Base-by-base conservation (phyloP, 2,888 invertebrate genomes). In the Agrochola lota region DNA sequence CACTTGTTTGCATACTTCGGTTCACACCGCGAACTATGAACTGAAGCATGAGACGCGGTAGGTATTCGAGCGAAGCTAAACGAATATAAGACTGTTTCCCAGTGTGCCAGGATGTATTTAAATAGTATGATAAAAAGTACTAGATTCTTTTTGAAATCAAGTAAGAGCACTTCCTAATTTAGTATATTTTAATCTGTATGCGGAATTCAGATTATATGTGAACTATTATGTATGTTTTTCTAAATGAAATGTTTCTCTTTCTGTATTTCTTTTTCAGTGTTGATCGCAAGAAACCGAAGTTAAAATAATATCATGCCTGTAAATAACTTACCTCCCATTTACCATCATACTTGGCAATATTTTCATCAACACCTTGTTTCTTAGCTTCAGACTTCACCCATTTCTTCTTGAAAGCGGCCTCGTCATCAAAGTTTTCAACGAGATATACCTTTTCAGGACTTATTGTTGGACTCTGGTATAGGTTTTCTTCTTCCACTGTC, bases 291-390 rank as follows among this genome's bases (percentile, higher is more conserved):
- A 49, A 68, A 67, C 12, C 49, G 6, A 12, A 49, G 9, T 30
- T 26, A 55, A 55, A 8, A 55, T 23, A 23, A 23, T 23, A 23
- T 20, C 23, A 52, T 7, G 7, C 23, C 52, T 52, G 49, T 52
- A 52, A 17, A 60, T 40, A 52, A 77, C 90, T 91, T 84, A 97
- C 97, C 92, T 96, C 95, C 98, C 98, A 98, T 87, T 97, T 97
- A 91, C 99, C 99, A 96, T 99, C 99, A 95, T 99, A 99, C 96
- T 99, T 99, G 20, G 99, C 98, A 80, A 99, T 98, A 73, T 98
- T 98, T 82, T 99, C 99, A 87, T 99, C 99, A 1, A 97, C 97
- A 72, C 97, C 98, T 86, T 99, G 99, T 94, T 99, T 99, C 93
- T 99, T 99, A 1, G 99, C 99, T 92, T 98, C 97, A 0, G 99